Conservation (phyloP, 2,113 vertebrate species). For the Tapirus terrestris region DNA sequence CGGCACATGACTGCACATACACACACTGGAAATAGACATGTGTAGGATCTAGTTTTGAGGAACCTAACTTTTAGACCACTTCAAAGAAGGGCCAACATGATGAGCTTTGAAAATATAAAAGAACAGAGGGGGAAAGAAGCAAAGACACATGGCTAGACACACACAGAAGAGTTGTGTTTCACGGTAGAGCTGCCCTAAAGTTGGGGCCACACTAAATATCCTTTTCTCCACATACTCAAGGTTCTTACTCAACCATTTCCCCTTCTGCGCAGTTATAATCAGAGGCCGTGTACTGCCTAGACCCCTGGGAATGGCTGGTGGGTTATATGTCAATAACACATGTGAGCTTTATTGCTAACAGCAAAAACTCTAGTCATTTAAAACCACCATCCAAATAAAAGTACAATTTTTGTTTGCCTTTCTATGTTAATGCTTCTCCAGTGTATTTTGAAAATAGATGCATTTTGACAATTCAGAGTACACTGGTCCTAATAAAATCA, state of each 20-base stretch:
- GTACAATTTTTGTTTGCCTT: neutral
- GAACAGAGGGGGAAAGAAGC: neutral
- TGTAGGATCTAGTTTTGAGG: neutral
- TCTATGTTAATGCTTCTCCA: neutral
- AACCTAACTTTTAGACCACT: neutral
- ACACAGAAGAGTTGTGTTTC: fast-evolving
- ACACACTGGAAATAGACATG: neutral
- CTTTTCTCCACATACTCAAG: neutral
- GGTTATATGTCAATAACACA: neutral
- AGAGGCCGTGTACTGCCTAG: neutral
- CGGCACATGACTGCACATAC: neutral
- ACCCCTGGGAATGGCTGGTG: neutral
- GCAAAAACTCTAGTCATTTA: neutral
- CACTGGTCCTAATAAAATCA: slow-evolving; percentile 4
- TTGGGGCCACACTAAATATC: neutral
- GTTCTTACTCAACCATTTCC: neutral
- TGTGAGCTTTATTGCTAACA: neutral
- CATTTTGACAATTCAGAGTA: neutral
- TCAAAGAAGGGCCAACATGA: neutral
- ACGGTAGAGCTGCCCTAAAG: neutral
- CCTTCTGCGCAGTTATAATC: neutral
- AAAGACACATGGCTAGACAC: fast-evolving
- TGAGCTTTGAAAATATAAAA: neutral
- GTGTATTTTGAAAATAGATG: neutral
- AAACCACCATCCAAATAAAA: neutral